Percentiles rank a stretch among this genome's conserved stretches.
These are phyloP conservation scores for Choreutis nemorana DNA, from an alignment of 2,888 invertebrate species.

Conservation along the genomic window DNA sequence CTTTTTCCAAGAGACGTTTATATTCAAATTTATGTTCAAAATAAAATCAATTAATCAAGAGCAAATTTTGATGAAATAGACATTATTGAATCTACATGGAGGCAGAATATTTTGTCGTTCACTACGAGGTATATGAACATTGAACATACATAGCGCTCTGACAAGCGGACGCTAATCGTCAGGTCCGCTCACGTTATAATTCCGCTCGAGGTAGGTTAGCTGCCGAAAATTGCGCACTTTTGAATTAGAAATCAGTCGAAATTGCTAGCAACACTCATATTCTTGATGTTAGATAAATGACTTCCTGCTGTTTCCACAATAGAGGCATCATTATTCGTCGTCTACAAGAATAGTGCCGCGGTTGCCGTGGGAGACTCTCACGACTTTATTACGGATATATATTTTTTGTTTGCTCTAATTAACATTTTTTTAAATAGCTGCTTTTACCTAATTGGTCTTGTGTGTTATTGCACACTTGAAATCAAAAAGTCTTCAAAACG, in stretches of 20 bases:
- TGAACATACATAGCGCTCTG: too few species aligned
- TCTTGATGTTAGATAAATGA: constrained; percentile 66
- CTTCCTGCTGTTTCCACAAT: constrained; percentile 61
- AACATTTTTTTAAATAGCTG: constrained; percentile 57
- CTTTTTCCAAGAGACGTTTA: too few species aligned
- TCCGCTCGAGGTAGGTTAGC: too few species aligned
- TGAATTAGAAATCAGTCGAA: constrained; percentile 59
- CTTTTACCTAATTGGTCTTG: constrained; percentile 60
- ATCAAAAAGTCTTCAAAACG: too few species aligned
- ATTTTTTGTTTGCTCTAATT: constrained; percentile 64
- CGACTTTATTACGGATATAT: constrained; percentile 63
- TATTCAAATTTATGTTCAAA: too few species aligned
- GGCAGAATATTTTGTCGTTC: too few species aligned
- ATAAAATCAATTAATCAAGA: too few species aligned
- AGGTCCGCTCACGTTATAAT: too few species aligned
- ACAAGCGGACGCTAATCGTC: too few species aligned
- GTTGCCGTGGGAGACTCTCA: constrained; percentile 60
- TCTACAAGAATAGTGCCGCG: constrained; percentile 41
- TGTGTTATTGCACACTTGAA: constrained; percentile 15
- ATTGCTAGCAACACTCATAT: constrained; percentile 64
- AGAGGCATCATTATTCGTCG: constrained; percentile 58
- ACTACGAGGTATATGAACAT: too few species aligned
- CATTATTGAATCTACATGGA: too few species aligned
- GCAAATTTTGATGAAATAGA: too few species aligned
- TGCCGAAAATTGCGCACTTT: constrained; percentile 57